phyloP scores from a whole-genome alignment of 2,113 vertebrate species.

The Ivindomyrus marchei region DNA sequence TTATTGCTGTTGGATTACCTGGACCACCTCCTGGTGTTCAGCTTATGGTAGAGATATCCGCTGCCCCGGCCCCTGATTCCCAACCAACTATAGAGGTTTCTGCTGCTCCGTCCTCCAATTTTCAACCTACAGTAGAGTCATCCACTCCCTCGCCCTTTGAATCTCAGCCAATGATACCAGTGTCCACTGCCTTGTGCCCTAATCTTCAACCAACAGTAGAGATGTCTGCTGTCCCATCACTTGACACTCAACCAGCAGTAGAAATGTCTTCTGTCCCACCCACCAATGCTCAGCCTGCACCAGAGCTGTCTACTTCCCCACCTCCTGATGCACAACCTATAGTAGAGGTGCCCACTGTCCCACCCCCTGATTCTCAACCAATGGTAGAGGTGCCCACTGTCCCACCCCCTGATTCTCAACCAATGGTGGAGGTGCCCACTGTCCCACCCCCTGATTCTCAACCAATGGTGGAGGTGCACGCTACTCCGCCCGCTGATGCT shows the following conservation, averaged over 20 bases:
- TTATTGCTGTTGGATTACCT: background rate
- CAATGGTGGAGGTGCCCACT: background rate
- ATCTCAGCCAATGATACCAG: background rate
- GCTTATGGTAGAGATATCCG: background rate
- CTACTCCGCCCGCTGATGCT: background rate
- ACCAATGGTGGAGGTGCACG: too few species aligned
- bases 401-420: background rate
- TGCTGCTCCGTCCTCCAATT: background rate
- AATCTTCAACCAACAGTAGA: background rate
- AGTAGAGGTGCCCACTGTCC: background rate
- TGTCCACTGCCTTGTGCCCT: background rate
- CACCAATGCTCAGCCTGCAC: background rate
- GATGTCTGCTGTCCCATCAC: background rate
- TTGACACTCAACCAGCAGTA: background rate
- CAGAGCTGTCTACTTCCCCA: background rate
- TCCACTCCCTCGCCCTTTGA: background rate
- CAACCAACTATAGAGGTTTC: background rate
- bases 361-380: background rate
- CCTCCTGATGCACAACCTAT: background rate
- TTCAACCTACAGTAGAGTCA: background rate
- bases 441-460: background rate
- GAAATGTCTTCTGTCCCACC: background rate
- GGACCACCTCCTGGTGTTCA: background rate
- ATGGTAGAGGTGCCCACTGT: background rate
- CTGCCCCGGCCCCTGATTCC: background rate